Evolutionary conservation across 2,888 invertebrate species (phyloP).

Genomic region (Rhodophaea formosa): DNA sequence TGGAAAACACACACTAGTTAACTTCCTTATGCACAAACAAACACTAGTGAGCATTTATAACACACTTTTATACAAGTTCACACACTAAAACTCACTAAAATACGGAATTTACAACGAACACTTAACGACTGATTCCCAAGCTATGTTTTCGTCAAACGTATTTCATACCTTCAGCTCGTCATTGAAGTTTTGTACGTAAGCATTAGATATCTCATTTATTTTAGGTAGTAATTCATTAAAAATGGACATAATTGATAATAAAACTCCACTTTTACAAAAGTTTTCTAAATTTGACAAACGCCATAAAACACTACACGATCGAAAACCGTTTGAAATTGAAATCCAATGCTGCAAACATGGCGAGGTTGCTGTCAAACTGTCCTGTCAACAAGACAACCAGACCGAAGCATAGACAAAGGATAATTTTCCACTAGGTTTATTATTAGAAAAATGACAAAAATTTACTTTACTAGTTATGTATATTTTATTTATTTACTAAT

Average conservation of each 20-base stretch:
- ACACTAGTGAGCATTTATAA: slow-evolving; percentile 14
- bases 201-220: slow-evolving; percentile 56
- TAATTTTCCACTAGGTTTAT: not conserved
- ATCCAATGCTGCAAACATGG: slow-evolving; percentile 46
- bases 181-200: slow-evolving; percentile 49
- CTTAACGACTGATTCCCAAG: not conserved
- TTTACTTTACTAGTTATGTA: no score
- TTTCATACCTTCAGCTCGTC: slow-evolving; percentile 60
- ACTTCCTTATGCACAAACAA: slow-evolving; percentile 25
- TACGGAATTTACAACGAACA: not conserved
- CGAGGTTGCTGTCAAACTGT: slow-evolving; percentile 20
- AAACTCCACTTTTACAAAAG: slow-evolving; percentile 42
- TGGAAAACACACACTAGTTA: slow-evolving; percentile 45
- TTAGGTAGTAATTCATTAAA: slow-evolving; percentile 65
- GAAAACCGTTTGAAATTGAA: slow-evolving; percentile 78
- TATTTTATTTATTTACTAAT: no score
- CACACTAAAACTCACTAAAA: slow-evolving; percentile 3
- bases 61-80: slow-evolving; percentile 10
- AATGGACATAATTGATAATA: slow-evolving; percentile 65
- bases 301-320: slow-evolving; percentile 58
- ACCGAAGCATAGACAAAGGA: slow-evolving; percentile 7
- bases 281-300: slow-evolving; percentile 50
- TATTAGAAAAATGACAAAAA: no score
- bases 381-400: not conserved
- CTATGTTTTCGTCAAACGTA: not conserved